Percentiles rank a stretch among this genome's conserved stretches.
Evolutionary conservation across 2,113 vertebrate species (phyloP).

Genomic region (Pluvianellus socialis): DNA sequence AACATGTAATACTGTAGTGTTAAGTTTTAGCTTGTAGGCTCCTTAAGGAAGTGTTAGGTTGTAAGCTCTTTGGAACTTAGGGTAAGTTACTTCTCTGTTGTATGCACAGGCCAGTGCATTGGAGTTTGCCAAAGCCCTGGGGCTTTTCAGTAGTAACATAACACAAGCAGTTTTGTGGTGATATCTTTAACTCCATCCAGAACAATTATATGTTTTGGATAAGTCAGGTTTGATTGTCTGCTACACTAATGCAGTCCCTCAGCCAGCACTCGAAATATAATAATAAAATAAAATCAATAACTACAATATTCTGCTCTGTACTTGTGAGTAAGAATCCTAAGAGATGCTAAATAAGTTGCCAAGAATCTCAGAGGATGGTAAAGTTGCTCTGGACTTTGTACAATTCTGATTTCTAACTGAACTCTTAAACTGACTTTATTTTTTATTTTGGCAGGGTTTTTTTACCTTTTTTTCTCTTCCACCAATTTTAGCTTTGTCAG

Average conservation of each 20-base stretch:
- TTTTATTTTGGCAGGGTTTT: background rate
- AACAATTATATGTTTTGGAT: background rate
- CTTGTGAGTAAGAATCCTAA: background rate
- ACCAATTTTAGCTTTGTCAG: background rate
- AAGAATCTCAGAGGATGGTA: background rate
- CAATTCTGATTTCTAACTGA: background rate
- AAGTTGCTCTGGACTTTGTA: background rate
- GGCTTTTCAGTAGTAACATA: background rate
- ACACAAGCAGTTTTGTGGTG: background rate
- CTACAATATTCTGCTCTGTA: background rate
- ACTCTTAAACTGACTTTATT: background rate
- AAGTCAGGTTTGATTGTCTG: background rate
- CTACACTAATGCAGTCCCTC: background rate
- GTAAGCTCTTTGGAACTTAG: background rate
- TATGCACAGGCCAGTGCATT: background rate
- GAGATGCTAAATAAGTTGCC: background rate
- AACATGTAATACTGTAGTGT: background rate
- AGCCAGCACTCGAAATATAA: background rate
- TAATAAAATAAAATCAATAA: background rate
- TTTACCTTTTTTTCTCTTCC: background rate
- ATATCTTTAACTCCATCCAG: background rate
- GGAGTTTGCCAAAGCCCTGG: background rate
- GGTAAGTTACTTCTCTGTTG: background rate
- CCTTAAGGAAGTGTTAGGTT: conserved; percentile 5
- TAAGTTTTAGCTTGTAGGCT: background rate